Conservation (phyloP, 2,888 invertebrate genomes). For the Cephalotes varians region DNA sequence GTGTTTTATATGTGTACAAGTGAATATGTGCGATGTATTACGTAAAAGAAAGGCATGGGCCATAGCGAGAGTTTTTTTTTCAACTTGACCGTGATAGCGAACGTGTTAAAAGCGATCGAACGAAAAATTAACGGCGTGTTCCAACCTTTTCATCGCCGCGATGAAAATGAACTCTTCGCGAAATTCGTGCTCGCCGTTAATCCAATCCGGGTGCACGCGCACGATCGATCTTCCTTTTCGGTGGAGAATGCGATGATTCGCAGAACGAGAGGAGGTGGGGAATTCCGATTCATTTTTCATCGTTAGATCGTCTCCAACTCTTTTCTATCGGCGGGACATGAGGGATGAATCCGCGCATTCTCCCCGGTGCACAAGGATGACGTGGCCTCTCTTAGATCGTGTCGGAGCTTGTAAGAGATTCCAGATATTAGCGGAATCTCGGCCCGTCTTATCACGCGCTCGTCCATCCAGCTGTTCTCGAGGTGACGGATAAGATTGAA, state of each 20-base stretch:
- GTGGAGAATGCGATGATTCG: slow-evolving; percentile 70
- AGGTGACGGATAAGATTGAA: slow-evolving; percentile 17
- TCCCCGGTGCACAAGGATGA: slow-evolving; percentile 50
- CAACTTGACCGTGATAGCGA: no score
- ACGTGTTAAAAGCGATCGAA: background rate
- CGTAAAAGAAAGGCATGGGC: no score
- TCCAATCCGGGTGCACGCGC: slow-evolving; percentile 57
- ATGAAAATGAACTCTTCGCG: background rate
- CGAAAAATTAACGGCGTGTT: slow-evolving; percentile 15
- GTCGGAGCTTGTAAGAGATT: slow-evolving; percentile 56
- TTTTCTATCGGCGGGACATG: slow-evolving; percentile 34
- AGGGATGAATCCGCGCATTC: slow-evolving; percentile 69
- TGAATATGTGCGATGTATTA: no score
- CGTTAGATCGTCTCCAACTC: slow-evolving; percentile 39
- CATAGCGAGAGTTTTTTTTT: no score
- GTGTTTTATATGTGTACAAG: no score
- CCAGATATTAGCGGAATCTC: slow-evolving; percentile 27
- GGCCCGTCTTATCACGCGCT: slow-evolving; percentile 14
- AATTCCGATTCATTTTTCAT: slow-evolving; percentile 57
- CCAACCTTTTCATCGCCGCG: slow-evolving; percentile 9
- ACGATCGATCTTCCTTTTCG: slow-evolving; percentile 69
- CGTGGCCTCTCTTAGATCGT: slow-evolving; percentile 72
- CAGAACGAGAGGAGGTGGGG: background rate
- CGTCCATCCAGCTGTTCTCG: slow-evolving; percentile 7
- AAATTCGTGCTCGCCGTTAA: slow-evolving; percentile 14